Evolutionary conservation across 2,113 vertebrate species (phyloP).

Genomic region (Muntiacus reevesi): DNA sequence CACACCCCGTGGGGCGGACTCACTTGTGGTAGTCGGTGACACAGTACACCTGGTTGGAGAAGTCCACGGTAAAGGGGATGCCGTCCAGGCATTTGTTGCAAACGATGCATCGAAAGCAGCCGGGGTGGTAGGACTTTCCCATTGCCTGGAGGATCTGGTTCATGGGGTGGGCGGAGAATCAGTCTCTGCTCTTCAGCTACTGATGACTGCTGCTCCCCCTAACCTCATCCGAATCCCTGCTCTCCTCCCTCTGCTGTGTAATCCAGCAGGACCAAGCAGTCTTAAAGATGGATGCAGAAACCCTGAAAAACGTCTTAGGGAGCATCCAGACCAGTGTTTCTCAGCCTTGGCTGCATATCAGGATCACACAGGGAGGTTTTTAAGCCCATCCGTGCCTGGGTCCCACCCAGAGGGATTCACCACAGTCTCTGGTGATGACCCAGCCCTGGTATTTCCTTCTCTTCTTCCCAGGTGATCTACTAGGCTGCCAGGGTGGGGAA

Average conservation of each 20-base stretch:
- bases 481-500: neutral
- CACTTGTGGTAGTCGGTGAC: constrained; percentile 91
- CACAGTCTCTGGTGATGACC: neutral
- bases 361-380: neutral
- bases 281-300: constrained; percentile 2
- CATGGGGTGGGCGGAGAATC: neutral
- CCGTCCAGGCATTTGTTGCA: constrained; percentile 90
- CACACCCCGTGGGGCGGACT: neutral
- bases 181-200: neutral
- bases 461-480: neutral
- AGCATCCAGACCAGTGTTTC: neutral
- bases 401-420: neutral
- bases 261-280: neutral
- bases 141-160: constrained; percentile 90
- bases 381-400: neutral
- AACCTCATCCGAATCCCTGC: neutral
- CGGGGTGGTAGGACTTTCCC: constrained; percentile 90
- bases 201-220: neutral
- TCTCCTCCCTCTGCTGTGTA: neutral
- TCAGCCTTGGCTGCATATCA: neutral
- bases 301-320: neutral
- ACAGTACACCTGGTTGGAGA: constrained; percentile 92
- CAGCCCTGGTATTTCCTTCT: neutral
- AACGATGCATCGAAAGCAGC: constrained; percentile 91
- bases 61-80: constrained; percentile 91